Base-by-base conservation (phyloP, 37 sponge, comb jelly and placozoan species). In the Theonella swinhoei region DNA sequence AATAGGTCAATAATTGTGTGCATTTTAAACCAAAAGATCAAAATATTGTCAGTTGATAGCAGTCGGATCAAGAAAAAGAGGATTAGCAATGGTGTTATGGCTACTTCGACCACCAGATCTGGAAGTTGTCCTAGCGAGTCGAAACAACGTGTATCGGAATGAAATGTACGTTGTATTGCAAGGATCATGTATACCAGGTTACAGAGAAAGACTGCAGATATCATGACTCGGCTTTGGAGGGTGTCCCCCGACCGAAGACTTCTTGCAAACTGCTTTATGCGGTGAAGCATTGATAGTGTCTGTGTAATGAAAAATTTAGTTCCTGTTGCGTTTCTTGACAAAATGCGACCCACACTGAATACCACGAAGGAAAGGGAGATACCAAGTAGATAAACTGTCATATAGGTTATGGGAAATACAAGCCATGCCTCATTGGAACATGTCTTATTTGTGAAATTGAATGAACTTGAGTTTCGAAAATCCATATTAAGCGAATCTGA, bases 1-100 rank as follows among this genome's bases (percentile, higher is more conserved):
- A 91, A 76, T 5, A 89, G 43, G 79, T 95, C 95, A 32, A 91
- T 83, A 0, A 91, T 38, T 2, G 86, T 81, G 64, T 76, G 41
- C n/a, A 80, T n/a, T 24, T 62, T 60, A 3, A 91, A 61, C 95
- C 95, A 95, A 36, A 71, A 82, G 29, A 29, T 29, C 9, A 85
- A 30, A 11, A 61, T 36, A 33, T 81, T 80, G 2, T 74, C 41
- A 4, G 85, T 77, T 4, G 80, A 81, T 5, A 89, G 39, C 5
- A 93, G 9, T 22, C 89, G 82, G 0, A 82, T 25, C 39, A 83
- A 0, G 68, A 88, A 62, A 63, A 72, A 80, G 76, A 77, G 0
- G 22, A 72, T 34, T 26, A 91, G 76, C n/a, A 43, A 31, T 7
- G 67, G 14, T 4, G 80, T 69, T 22, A 90, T 37, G 5, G 67